phyloP scores from a whole-genome alignment of 2,888 invertebrate species.

The Blastobasis adustella region DNA sequence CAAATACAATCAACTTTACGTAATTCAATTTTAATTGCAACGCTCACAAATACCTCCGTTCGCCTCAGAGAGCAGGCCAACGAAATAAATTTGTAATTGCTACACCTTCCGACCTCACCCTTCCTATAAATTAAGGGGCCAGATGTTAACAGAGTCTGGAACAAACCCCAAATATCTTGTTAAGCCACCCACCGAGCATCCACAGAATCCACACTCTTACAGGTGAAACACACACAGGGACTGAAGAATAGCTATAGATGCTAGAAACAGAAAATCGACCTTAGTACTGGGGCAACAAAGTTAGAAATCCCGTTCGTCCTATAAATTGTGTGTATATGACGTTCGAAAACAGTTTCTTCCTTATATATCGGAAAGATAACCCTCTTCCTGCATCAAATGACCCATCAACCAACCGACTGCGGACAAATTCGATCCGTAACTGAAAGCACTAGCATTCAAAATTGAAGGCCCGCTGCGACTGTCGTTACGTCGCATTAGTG shows the following conservation, averaged over 20 bases:
- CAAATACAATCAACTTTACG: constrained; percentile 15
- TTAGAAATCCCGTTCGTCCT: constrained; percentile 26
- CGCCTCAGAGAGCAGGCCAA: constrained; percentile 17
- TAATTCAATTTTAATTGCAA: background rate
- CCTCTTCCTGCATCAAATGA: constrained; percentile 11
- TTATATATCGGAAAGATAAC: constrained; percentile 61
- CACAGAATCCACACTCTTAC: too few species aligned
- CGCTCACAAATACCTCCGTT: background rate
- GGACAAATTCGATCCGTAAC: background rate
- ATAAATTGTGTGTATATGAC: constrained; percentile 49
- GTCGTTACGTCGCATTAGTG: constrained; percentile 21
- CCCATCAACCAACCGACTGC: background rate
- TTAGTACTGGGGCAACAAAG: constrained; percentile 20
- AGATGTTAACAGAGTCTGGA: constrained; percentile 66
- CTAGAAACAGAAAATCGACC: constrained; percentile 11
- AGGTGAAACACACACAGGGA: constrained; percentile 29
- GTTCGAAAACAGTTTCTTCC: constrained; percentile 54
- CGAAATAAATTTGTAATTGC: constrained; percentile 72
- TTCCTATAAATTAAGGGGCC: constrained; percentile 65
- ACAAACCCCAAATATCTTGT: constrained; percentile 71
- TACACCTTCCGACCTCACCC: constrained; percentile 63
- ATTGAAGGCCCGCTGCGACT: background rate
- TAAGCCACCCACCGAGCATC: constrained; percentile 54
- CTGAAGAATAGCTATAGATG: constrained; percentile 3
- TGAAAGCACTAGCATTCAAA: background rate